phyloP scores from a whole-genome alignment of 2,113 vertebrate species.

The Falco punctatus region DNA sequence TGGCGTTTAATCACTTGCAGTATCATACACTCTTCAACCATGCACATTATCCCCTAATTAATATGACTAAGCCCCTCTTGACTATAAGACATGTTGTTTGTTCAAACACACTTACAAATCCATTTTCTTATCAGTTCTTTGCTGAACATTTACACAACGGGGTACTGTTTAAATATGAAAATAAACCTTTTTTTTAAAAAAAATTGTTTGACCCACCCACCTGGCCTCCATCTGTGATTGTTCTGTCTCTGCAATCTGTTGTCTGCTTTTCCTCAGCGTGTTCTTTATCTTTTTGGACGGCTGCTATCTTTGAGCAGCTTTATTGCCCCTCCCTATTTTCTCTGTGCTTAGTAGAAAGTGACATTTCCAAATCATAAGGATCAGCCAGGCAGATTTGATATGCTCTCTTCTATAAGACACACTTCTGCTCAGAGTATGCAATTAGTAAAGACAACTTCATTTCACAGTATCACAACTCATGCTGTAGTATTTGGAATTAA shows the following conservation, averaged over 20 bases:
- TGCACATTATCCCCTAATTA: slow-evolving; percentile 54
- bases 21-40: slow-evolving; percentile 21
- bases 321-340: slow-evolving; percentile 38
- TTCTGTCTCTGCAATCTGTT: slow-evolving; percentile 76
- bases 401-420: slow-evolving; percentile 67
- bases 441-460: slow-evolving; percentile 73
- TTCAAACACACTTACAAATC: slow-evolving; percentile 66
- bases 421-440: slow-evolving; percentile 62
- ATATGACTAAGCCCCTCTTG: slow-evolving; percentile 20
- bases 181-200: slow-evolving; percentile 73
- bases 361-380: slow-evolving; percentile 72
- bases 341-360: slow-evolving; percentile 56
- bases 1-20: slow-evolving; percentile 11
- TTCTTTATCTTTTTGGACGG: slow-evolving; percentile 83
- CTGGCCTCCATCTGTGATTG: slow-evolving; percentile 79
- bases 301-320: slow-evolving; percentile 75
- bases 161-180: slow-evolving; percentile 76
- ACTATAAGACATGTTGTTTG: slow-evolving; percentile 48
- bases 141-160: slow-evolving; percentile 65
- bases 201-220: slow-evolving; percentile 76
- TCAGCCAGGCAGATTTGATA: slow-evolving; percentile 81
- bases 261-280: slow-evolving; percentile 73
- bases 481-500: slow-evolving; percentile 40
- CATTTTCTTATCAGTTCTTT: slow-evolving; percentile 66
- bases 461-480: slow-evolving; percentile 51